Percentiles rank a stretch among this genome's conserved stretches.
These are phyloP conservation scores for Eufriesea mexicana DNA, from an alignment of 1,140 invertebrate species.

Conservation along the genomic window DNA sequence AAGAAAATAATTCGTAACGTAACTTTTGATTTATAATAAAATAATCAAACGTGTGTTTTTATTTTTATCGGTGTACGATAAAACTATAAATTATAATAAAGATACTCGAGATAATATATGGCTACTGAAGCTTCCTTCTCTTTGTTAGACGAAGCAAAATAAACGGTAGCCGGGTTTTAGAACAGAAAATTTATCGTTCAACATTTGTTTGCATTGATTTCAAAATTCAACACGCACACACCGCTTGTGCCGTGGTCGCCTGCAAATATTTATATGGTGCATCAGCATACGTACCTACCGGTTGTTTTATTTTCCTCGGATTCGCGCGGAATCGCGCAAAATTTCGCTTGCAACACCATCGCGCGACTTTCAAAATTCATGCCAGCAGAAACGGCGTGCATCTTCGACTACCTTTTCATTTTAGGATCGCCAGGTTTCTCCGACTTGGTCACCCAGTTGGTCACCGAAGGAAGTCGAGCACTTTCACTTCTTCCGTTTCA, in stretches of 20 bases:
- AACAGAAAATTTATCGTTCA: background rate
- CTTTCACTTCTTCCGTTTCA: slow-evolving; percentile 37
- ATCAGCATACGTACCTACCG: slow-evolving; percentile 17
- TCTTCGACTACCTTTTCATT: slow-evolving; percentile 15
- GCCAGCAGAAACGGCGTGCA: background rate
- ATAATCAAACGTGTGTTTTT: no score
- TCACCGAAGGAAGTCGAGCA: background rate
- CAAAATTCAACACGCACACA: background rate
- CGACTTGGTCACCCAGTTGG: background rate
- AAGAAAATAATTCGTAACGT: no score
- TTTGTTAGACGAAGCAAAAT: background rate
- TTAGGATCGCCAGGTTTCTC: slow-evolving; percentile 8
- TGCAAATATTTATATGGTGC: slow-evolving; percentile 31
- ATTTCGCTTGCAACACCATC: slow-evolving; percentile 28
- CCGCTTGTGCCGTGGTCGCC: background rate
- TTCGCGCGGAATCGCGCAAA: background rate
- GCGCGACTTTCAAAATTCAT: slow-evolving; percentile 23
- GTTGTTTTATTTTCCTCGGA: slow-evolving; percentile 22
- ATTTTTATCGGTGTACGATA: background rate
- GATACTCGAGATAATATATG: background rate
- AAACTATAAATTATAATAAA: background rate
- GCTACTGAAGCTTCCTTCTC: background rate
- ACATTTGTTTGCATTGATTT: slow-evolving; percentile 10
- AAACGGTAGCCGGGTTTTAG: background rate
- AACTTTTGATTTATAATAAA: no score